phyloP scores from a whole-genome alignment of 2,888 invertebrate genomes.

The Erebia ligea region DNA sequence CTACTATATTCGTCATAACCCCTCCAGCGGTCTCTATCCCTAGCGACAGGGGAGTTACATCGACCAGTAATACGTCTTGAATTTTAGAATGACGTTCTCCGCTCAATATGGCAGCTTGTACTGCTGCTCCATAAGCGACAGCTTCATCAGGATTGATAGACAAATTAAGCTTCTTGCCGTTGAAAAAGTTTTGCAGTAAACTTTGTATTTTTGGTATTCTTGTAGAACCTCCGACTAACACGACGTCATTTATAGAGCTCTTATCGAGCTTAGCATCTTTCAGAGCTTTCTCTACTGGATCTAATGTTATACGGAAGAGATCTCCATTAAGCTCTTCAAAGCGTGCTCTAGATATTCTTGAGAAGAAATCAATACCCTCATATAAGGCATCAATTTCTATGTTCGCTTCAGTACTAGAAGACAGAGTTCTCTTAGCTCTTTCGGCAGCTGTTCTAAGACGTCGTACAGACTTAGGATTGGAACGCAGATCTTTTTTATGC shows the following conservation, averaged over 20 bases:
- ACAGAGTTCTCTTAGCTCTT: slow-evolving; percentile 89
- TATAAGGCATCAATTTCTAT: slow-evolving; percentile 89
- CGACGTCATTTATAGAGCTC: slow-evolving; percentile 88
- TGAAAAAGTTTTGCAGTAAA: slow-evolving; percentile 88
- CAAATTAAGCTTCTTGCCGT: slow-evolving; percentile 87
- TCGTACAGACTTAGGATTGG: slow-evolving; percentile 86
- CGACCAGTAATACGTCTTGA: slow-evolving; percentile 85
- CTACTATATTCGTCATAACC: slow-evolving; percentile 89
- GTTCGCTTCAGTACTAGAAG: slow-evolving; percentile 89
- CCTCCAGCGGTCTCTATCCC: slow-evolving; percentile 92
- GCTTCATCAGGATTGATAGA: slow-evolving; percentile 92
- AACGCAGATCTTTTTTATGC: slow-evolving; percentile 85
- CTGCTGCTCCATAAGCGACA: slow-evolving; percentile 90
- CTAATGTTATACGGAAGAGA: slow-evolving; percentile 87
- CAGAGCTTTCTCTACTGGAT: slow-evolving; percentile 90
- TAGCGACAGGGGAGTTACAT: slow-evolving; percentile 85
- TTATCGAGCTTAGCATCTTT: slow-evolving; percentile 91
- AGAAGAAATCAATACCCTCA: slow-evolving; percentile 87
- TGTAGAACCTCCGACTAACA: slow-evolving; percentile 91
- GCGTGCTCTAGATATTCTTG: slow-evolving; percentile 87
- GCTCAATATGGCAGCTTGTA: slow-evolving; percentile 88
- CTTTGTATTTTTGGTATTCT: slow-evolving; percentile 91
- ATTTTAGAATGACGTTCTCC: slow-evolving; percentile 89
- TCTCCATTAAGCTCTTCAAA: slow-evolving; percentile 90
- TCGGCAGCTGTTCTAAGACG: slow-evolving; percentile 90